A percentile compares a stretch with the other conserved stretches of the same genome.
Conservation (phyloP, 2,113 vertebrate species). For the Urocolius indicus region DNA sequence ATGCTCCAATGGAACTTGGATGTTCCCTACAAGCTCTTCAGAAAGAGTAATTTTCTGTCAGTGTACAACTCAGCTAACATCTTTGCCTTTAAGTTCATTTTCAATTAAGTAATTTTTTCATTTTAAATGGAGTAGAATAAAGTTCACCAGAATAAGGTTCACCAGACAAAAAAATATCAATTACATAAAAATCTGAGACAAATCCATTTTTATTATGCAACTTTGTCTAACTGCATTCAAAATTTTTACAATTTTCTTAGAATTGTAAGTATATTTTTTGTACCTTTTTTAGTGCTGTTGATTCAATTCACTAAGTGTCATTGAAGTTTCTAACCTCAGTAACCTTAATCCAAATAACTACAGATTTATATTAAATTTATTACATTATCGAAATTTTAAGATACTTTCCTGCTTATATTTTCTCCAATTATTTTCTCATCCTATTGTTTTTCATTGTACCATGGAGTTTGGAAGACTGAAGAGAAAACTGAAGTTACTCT, state of each 20-base stretch:
- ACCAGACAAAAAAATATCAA: background rate
- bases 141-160: background rate
- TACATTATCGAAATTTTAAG: background rate
- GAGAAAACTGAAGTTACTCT: background rate
- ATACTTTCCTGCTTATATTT: background rate
- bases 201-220: background rate
- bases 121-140: background rate
- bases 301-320: background rate
- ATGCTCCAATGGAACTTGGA: background rate
- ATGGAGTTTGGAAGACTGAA: background rate
- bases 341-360: background rate
- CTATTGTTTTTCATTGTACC: background rate
- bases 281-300: background rate
- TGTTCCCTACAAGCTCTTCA: background rate
- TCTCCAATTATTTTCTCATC: background rate
- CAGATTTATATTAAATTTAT: background rate
- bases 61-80: background rate
- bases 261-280: background rate
- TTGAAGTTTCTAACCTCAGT: background rate
- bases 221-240: background rate
- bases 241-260: background rate
- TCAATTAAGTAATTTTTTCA: background rate
- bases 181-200: background rate
- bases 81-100: background rate
- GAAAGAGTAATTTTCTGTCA: background rate